These are phyloP conservation scores for Danio tinwini DNA, from an alignment of 2,797 vertebrate genomes.

Conservation along the genomic window DNA sequence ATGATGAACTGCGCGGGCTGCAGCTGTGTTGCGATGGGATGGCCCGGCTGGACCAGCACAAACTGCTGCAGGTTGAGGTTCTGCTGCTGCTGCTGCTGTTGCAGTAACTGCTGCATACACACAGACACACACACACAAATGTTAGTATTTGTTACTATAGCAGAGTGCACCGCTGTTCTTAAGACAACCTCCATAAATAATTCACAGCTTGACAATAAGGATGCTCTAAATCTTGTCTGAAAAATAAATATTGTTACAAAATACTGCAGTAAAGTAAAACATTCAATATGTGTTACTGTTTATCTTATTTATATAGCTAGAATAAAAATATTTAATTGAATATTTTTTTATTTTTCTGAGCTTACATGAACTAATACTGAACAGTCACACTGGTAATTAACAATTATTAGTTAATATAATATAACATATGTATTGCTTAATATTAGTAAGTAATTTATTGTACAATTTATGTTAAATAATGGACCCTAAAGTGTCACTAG, in stretches of 20 bases:
- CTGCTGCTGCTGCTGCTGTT: conserved; percentile 93
- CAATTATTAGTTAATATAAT: no score
- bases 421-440: no score
- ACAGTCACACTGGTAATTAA: no score
- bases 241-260: not conserved
- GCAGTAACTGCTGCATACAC: conserved; percentile 84
- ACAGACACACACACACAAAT: conserved; percentile 48
- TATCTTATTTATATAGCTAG: not conserved
- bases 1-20: conserved; percentile 97
- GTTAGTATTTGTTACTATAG: not conserved
- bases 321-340: no score
- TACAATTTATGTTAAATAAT: no score
- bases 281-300: not conserved
- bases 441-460: no score
- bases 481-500: no score
- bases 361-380: no score
- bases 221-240: not conserved
- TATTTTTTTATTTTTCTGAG: no score
- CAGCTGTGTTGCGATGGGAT: conserved; percentile 87
- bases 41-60: conserved; percentile 93
- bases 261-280: not conserved
- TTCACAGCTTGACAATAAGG: not conserved
- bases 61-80: conserved; percentile 98
- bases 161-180: not conserved
- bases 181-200: not conserved